phyloP scores from a whole-genome alignment of 2,113 vertebrate species.

The Proteles cristata region DNA sequence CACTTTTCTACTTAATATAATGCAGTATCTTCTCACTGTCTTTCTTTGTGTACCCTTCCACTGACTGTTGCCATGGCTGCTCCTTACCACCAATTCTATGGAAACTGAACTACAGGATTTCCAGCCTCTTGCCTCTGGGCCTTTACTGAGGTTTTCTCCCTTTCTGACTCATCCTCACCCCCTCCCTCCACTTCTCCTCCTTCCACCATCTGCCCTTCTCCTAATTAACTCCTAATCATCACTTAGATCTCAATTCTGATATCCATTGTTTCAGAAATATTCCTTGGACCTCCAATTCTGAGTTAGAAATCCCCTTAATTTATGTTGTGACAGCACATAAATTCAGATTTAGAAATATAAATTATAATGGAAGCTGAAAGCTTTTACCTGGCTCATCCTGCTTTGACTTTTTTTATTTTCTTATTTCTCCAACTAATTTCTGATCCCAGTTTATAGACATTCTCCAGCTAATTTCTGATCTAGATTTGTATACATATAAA shows the following conservation, averaged over 20 bases:
- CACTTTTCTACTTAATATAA: background rate
- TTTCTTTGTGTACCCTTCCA: background rate
- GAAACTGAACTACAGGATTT: background rate
- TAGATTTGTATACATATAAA: background rate
- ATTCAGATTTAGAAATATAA: background rate
- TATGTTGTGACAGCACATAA: background rate
- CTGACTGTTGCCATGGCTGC: background rate
- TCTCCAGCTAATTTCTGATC: background rate
- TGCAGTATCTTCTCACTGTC: background rate
- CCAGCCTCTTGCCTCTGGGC: background rate
- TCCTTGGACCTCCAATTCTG: background rate
- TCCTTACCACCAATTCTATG: background rate
- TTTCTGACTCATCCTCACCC: background rate
- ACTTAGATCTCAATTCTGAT: background rate
- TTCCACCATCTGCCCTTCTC: background rate
- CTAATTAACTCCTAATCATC: background rate
- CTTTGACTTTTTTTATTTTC: background rate
- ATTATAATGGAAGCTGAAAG: background rate
- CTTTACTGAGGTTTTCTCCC: background rate
- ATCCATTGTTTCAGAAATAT: background rate
- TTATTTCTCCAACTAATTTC: conserved; percentile 12
- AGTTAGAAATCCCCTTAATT: background rate
- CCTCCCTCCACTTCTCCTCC: background rate
- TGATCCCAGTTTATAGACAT: background rate
- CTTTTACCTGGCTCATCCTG: background rate